Percentiles rank a stretch among this genome's conserved stretches.
These are phyloP conservation scores for Xanthorhoe spadicearia DNA, from an alignment of 2,888 invertebrate genomes.

Conservation along the genomic window DNA sequence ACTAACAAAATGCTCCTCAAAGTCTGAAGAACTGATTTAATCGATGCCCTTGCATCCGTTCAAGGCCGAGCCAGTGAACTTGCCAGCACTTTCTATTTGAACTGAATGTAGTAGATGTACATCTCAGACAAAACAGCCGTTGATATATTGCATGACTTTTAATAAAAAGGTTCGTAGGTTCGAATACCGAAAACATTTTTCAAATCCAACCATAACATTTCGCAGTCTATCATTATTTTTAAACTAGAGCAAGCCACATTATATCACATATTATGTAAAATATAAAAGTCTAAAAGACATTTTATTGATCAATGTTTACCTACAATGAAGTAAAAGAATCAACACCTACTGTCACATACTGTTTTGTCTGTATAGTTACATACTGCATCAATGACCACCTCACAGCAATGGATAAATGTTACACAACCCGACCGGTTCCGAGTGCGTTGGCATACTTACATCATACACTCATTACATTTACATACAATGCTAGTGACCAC, in stretches of 20 bases:
- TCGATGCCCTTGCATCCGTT: slow-evolving; percentile 38
- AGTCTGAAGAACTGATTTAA: not conserved
- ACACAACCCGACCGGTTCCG: slow-evolving; percentile 50
- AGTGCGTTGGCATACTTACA: slow-evolving; percentile 52
- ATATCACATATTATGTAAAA: too few species aligned
- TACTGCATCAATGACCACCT: slow-evolving; percentile 25
- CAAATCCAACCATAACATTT: too few species aligned
- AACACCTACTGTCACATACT: too few species aligned
- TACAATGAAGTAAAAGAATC: too few species aligned
- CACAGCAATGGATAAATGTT: slow-evolving; percentile 50
- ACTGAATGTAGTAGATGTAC: slow-evolving; percentile 48
- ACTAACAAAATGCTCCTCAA: too few species aligned
- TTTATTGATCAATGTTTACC: too few species aligned
- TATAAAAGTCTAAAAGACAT: too few species aligned
- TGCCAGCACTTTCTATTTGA: slow-evolving; percentile 74
- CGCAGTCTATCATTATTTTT: too few species aligned
- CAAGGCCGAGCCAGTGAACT: slow-evolving; percentile 75
- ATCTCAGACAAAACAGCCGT: slow-evolving; percentile 38
- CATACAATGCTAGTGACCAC: not conserved
- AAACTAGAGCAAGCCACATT: too few species aligned
- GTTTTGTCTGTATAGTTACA: slow-evolving; percentile 7
- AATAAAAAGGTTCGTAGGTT: too few species aligned
- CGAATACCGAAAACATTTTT: too few species aligned
- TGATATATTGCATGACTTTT: not conserved
- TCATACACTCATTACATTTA: slow-evolving; percentile 15